A percentile compares a stretch with the other conserved stretches of the same genome.
Conservation (phyloP, 2,113 vertebrate species). For the Condylura cristata region DNA sequence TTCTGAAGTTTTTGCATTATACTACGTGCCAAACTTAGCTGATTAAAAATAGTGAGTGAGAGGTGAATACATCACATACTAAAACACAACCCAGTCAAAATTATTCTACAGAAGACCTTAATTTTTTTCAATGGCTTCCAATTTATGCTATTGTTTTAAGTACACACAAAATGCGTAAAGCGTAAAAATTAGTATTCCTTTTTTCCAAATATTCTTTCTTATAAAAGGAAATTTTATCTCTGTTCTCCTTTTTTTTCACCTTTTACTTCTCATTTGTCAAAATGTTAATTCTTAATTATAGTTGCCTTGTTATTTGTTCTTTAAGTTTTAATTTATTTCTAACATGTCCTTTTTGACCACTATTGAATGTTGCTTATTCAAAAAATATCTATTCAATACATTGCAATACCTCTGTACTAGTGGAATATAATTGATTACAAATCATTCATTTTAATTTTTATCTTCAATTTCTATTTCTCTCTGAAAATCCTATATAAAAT, state of each 20-base stretch:
- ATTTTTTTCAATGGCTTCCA: background rate
- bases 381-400: slow-evolving; percentile 37
- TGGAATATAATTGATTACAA: background rate
- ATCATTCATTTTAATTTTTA: background rate
- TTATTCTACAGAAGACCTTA: background rate
- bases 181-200: background rate
- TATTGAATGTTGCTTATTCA: background rate
- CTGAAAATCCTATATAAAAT: slow-evolving; percentile 13
- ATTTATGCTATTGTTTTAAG: background rate
- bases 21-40: background rate
- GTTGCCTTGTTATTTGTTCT: background rate
- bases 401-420: background rate
- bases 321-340: slow-evolving; percentile 55
- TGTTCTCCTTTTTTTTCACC: background rate
- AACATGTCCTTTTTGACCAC: background rate
- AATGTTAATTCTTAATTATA: background rate
- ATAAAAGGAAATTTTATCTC: background rate
- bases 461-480: slow-evolving; percentile 21
- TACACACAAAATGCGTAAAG: background rate
- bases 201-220: background rate
- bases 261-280: slow-evolving; percentile 29
- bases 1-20: background rate
- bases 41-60: background rate
- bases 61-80: background rate
- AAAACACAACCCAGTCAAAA: background rate